Evolutionary conservation across 2,113 vertebrate species (phyloP), one percentile per base, ranked within the genome.

Genomic region (Columba livia): DNA sequence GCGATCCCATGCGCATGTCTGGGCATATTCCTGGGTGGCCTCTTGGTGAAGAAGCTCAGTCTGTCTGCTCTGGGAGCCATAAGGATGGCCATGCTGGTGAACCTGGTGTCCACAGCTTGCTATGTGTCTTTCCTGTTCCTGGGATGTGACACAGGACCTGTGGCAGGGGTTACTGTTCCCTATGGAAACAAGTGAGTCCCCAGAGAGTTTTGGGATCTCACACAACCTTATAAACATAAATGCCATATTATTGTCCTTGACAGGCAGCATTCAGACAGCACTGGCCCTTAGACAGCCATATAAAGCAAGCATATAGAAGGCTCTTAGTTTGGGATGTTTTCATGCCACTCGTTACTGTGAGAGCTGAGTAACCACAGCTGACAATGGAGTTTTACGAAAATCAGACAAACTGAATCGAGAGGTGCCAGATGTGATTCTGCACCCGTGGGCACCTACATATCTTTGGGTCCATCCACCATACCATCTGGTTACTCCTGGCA

Each of bases 91-190:
- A 99, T 99, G 99, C 89, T 99, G 61, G 99, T 99, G 96, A 99
- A 99, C 98, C 97, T 99, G 94, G 98, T 99, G 79, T 99, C 99
- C 97, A 99, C 99, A 0, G 99, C 99, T 69, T 99, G 99, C 98
- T 99, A 99, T 11, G 97, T 99, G 82, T 99, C 99, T 64, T 99
- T 99, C 98, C 99, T 99, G 54, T 99, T 99, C 98, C 98, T 99
- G 93, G 99, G 99, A 74, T 99, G 99, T 2, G 98, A 99, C 97
- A 99, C 99, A 0, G 99, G 99, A 31, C 98, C 98, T 8, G 99
- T 99, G 71, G 99, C 99, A 25, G 99, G 99, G 24, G 99, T 99
- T 85, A 99, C 99, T 10, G 98, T 99, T 96, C 89, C 97, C 88
- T 99, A 99, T 82, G 97, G 97, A 98, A 99, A 99, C 97, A 96